Conservation (phyloP, 2,113 vertebrate genomes). For the Melanostigma gelatinosum region DNA sequence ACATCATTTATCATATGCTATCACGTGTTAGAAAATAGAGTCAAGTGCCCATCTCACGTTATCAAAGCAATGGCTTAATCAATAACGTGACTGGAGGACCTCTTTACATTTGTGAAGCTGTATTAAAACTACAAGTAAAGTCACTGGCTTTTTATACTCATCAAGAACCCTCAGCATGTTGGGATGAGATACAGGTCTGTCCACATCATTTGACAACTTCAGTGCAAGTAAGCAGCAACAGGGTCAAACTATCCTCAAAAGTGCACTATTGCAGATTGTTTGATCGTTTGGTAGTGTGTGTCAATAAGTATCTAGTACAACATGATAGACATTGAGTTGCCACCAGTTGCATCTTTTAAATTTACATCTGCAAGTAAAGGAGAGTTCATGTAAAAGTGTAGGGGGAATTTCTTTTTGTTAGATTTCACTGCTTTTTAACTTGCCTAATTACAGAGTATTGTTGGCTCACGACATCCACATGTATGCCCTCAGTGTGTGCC, state of each 20-base stretch:
- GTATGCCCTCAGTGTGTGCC: conserved; percentile 32
- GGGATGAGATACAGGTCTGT: neutral
- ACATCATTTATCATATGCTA: neutral
- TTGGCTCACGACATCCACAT: conserved; percentile 42
- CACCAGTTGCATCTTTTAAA: conserved; percentile 13
- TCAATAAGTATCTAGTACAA: conserved; percentile 13
- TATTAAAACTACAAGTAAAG: neutral
- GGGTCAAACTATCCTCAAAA: conserved; percentile 24
- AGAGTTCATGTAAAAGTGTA: conserved; percentile 6
- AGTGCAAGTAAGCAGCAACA: conserved; percentile 13
- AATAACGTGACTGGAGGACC: neutral
- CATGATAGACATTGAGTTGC: neutral
- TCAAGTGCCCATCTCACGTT: neutral
- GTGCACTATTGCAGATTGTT: conserved; percentile 11
- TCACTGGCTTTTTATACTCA: neutral
- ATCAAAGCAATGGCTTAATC: neutral
- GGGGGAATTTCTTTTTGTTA: conserved; percentile 23
- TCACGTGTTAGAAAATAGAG: neutral
- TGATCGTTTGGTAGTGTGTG: conserved; percentile 33
- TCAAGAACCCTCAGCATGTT: neutral
- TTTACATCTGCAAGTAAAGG: conserved; percentile 2
- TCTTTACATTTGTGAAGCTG: neutral
- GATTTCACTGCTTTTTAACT: conserved; percentile 21
- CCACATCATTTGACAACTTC: neutral
- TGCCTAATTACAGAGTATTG: conserved; percentile 35